These are phyloP conservation scores for Alcis repandata DNA, from an alignment of 2,888 invertebrate genomes.

Conservation along the genomic window DNA sequence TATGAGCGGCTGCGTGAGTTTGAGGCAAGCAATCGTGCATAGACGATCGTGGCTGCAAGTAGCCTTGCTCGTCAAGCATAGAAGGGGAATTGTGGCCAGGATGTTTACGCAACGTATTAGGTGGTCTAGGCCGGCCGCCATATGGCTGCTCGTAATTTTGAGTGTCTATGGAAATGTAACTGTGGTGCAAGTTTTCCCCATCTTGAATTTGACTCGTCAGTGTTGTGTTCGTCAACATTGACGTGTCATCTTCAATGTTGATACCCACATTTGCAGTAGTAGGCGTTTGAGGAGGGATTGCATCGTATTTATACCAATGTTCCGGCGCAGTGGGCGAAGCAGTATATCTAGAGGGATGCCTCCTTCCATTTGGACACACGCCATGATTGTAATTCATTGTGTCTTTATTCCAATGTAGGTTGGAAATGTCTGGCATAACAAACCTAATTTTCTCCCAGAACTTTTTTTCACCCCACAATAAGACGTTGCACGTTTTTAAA, in stretches of 20 bases:
- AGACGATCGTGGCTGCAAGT: conserved; percentile 84
- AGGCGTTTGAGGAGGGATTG: conserved; percentile 86
- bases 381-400: conserved; percentile 84
- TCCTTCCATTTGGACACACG: conserved; percentile 85
- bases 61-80: conserved; percentile 84
- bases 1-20: conserved; percentile 80
- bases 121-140: conserved; percentile 78
- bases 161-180: conserved; percentile 89
- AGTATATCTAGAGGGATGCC: conserved; percentile 89
- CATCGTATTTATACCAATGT: conserved; percentile 90
- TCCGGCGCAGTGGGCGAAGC: conserved; percentile 91
- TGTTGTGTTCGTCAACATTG: conserved; percentile 87
- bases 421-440: conserved; percentile 92
- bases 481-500: conserved; percentile 90
- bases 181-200: conserved; percentile 88
- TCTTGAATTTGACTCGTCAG: conserved; percentile 89
- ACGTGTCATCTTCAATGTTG: conserved; percentile 87
- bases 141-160: conserved; percentile 85
- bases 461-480: conserved; percentile 93
- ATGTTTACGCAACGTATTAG: conserved; percentile 80
- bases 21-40: conserved; percentile 83
- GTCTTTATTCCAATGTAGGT: conserved; percentile 88
- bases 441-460: conserved; percentile 96
- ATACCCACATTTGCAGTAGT: conserved; percentile 82
- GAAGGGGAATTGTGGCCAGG: conserved; percentile 78